Percentiles rank a stretch among this genome's conserved stretches.
Evolutionary conservation across 2,797 vertebrate genomes (phyloP).

Genomic region (Takifugu ocellatus): DNA sequence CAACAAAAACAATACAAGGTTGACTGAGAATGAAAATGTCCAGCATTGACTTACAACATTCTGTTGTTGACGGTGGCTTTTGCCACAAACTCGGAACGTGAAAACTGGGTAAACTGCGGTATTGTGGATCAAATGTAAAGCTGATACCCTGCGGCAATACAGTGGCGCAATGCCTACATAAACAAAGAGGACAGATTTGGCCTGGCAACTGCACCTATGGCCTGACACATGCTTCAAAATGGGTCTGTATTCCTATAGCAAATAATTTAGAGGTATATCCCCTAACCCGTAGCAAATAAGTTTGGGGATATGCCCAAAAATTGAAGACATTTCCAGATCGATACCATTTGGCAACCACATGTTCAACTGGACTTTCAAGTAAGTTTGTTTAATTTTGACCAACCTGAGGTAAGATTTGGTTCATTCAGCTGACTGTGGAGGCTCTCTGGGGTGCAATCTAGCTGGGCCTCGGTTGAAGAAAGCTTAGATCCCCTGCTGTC

Average conservation of each 20-base stretch:
- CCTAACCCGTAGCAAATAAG: slow-evolving; percentile 2
- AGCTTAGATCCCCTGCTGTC: slow-evolving; percentile 63
- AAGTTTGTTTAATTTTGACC: slow-evolving; percentile 29
- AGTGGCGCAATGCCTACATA: slow-evolving; percentile 34
- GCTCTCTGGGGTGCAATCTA: slow-evolving; percentile 71
- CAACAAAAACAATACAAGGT: slow-evolving; percentile 46
- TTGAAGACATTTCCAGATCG: slow-evolving; percentile 5
- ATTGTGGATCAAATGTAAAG: slow-evolving; percentile 33
- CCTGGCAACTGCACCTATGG: slow-evolving; percentile 28
- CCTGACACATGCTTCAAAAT: slow-evolving; percentile 19
- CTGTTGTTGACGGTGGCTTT: slow-evolving; percentile 53
- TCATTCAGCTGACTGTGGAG: slow-evolving; percentile 78
- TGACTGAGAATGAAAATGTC: slow-evolving; percentile 50
- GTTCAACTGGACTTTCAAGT: not conserved
- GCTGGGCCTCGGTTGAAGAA: slow-evolving; percentile 56
- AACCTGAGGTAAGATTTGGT: slow-evolving; percentile 84
- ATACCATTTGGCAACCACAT: not conserved
- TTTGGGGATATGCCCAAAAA: slow-evolving; percentile 2
- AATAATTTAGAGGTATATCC: not conserved
- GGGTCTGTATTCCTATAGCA: slow-evolving; percentile 12
- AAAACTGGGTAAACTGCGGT: not conserved
- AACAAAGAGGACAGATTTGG: slow-evolving; percentile 42
- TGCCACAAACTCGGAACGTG: slow-evolving; percentile 37
- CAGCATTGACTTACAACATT: slow-evolving; percentile 29
- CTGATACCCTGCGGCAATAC: slow-evolving; percentile 28